phyloP scores from a whole-genome alignment of 64 coral and sea anemone species.

The Orbicella faveolata region DNA sequence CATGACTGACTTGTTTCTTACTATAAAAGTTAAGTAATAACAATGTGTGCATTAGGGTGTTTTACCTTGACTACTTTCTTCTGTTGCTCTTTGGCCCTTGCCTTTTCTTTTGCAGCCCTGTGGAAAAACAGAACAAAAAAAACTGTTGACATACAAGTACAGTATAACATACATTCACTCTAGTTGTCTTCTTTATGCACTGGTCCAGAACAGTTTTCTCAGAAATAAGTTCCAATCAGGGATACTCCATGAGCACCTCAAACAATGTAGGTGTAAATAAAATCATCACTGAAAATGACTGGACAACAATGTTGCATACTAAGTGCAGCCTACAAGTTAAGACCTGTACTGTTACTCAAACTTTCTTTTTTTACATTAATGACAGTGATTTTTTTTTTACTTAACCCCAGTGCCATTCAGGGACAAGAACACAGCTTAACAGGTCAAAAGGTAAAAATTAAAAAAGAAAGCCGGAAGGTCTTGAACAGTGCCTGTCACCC shows the following conservation, averaged over 20 bases:
- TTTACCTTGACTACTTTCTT: slow-evolving; percentile 60
- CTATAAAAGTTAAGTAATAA: no score
- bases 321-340: no score
- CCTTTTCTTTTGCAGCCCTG: slow-evolving; percentile 91
- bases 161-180: background rate
- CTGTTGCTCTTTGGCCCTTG: slow-evolving; percentile 62
- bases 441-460: no score
- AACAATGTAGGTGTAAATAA: slow-evolving; percentile 29
- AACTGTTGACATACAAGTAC: background rate
- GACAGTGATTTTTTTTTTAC: no score
- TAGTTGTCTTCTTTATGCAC: background rate
- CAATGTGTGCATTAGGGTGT: no score
- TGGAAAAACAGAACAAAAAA: background rate
- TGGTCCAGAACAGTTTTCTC: slow-evolving; percentile 29
- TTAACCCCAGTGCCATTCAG: no score
- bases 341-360: no score
- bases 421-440: no score
- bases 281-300: slow-evolving; percentile 40
- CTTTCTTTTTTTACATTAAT: no score
- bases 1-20: no score
- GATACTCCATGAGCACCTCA: background rate
- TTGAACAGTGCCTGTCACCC: no score
- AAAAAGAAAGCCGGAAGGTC: no score
- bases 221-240: background rate
- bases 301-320: background rate